Evolutionary conservation across 2,888 invertebrate species (phyloP), one percentile per base, ranked within the genome.

Genomic region (Leptopterna dolabrata): DNA sequence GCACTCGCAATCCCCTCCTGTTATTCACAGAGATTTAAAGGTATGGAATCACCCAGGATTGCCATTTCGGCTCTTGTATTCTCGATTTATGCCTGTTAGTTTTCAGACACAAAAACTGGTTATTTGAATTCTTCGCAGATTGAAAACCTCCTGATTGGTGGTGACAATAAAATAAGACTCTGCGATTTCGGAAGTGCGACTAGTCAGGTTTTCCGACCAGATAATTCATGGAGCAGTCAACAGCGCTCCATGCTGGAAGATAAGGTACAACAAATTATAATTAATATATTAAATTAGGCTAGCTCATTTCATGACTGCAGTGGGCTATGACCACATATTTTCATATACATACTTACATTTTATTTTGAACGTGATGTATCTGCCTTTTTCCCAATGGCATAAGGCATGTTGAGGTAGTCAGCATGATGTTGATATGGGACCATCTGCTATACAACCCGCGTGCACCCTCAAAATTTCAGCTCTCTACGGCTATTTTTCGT

Each of bases 141-240:
- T 90, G 99, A 99, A 93, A 99, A 99, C 93, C 95, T 99, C 91
- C 93, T 99, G 89, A 94, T 99, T 90, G 96, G 97, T 89, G 94
- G 93, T 90, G 96, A 97, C 92, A 97, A 97, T 91, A 93, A 92
- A 91, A 95, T 99, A 78, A 99, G 99, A 92, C 93, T 99, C 89
- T 99, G 99, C 93, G 99, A 99, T 93, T 99, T 99, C 93, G 99
- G 99, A 36, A 98, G 98, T 89, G 96, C 98, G 0, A 98, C 98
- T 16, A 95, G 95, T 16, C 96, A 97, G 91, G 93, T 95, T 82
- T 96, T 95, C 91, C 92, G 94, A 82, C 98, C 98, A 13, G 97
- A 98, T 92, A 94, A 95, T 30, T 95, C 95, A 73, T 99, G 99
- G 99, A 96, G 96, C 91, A 97, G 97, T 55, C 96, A 97, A 91